Conservation (phyloP, 2,113 vertebrate genomes). For the Macrotis lagotis region DNA sequence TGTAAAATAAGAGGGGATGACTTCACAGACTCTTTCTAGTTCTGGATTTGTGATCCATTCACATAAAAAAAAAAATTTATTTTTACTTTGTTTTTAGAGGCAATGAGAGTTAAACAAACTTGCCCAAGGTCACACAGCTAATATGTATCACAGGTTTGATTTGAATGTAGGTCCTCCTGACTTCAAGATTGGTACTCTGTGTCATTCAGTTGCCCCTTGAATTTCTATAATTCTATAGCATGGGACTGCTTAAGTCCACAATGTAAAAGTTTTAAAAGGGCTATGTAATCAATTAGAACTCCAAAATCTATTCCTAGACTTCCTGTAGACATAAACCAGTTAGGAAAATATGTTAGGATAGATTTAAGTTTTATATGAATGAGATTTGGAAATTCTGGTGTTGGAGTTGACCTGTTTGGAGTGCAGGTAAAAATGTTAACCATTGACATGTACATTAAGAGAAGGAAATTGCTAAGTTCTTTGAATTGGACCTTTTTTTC, state of each 20-base stretch:
- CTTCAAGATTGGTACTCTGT: neutral
- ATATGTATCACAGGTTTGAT: neutral
- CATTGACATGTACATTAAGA: neutral
- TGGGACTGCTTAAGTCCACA: neutral
- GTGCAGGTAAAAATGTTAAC: slow-evolving; percentile 12
- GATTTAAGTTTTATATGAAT: neutral
- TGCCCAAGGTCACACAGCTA: neutral
- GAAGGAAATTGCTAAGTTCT: neutral
- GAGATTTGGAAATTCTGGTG: slow-evolving; percentile 12
- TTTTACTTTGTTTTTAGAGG: neutral
- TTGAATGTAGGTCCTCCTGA: neutral
- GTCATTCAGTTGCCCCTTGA: neutral
- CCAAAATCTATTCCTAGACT: slow-evolving; percentile 11
- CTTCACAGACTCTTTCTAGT: neutral
- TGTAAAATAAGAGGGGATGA: neutral
- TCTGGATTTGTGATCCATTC: neutral
- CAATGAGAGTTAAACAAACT: neutral
- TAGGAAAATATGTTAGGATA: neutral
- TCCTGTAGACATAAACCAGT: slow-evolving; percentile 10
- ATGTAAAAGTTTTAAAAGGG: slow-evolving; percentile 21
- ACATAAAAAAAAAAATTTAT: neutral
- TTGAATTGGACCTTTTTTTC: neutral
- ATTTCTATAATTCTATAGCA: neutral
- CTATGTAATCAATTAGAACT: slow-evolving; percentile 17
- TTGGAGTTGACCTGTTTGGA: neutral